Evolutionary conservation across 2,797 vertebrate species (phyloP).

Genomic region (Sparidentex hasta): DNA sequence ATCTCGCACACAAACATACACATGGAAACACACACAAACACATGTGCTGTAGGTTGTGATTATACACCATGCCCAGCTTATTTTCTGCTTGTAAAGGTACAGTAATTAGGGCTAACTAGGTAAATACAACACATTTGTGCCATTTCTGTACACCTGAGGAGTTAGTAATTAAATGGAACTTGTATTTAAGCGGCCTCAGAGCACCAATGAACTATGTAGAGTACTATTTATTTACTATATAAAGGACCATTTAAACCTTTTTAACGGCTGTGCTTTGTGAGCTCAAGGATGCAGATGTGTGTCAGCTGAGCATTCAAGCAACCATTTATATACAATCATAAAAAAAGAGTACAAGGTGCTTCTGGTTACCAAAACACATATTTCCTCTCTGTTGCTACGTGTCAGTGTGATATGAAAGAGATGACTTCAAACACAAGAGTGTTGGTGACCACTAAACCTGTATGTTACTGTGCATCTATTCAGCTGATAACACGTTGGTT

Average conservation of each 20-base stretch:
- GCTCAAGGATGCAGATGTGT: background rate
- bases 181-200: background rate
- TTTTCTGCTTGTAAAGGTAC: conserved; percentile 74
- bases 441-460: background rate
- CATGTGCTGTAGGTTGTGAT: conserved; percentile 26
- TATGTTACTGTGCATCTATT: background rate
- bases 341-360: background rate
- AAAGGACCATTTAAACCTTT: background rate
- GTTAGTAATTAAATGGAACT: conserved; percentile 36
- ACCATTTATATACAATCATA: background rate
- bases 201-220: background rate
- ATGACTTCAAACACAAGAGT: background rate
- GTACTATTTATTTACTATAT: background rate
- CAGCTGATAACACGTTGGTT: background rate
- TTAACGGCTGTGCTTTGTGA: background rate
- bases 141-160: conserved; percentile 21
- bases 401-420: background rate
- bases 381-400: background rate
- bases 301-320: background rate
- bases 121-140: conserved; percentile 46
- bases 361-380: background rate
- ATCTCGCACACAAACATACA: conserved; percentile 10
- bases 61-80: conserved; percentile 31
- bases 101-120: conserved; percentile 50
- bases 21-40: conserved; percentile 25